Conservation (phyloP, 2,797 vertebrate species). For the Aeoliscus strigatus region DNA sequence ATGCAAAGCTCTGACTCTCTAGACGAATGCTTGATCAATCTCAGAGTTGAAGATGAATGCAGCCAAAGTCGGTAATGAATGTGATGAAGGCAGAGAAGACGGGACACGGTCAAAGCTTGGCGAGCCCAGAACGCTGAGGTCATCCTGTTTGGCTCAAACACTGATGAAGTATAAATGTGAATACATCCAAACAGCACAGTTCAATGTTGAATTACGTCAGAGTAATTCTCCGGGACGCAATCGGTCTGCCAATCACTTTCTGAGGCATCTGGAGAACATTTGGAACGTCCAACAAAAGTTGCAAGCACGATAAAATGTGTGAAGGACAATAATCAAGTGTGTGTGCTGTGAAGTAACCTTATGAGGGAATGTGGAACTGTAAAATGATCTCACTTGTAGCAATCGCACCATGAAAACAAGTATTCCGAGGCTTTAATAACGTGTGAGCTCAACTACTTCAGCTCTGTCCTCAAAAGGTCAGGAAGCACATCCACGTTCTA, state of each 20-base stretch:
- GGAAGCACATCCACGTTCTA: too few species aligned
- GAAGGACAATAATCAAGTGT: conserved; percentile 27
- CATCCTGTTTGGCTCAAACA: conserved; percentile 37
- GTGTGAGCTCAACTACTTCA: too few species aligned
- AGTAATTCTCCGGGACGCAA: conserved; percentile 55
- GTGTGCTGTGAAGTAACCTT: conserved; percentile 30
- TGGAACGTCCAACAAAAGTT: conserved; percentile 26
- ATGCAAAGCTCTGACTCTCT: conserved; percentile 14
- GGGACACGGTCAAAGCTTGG: conserved; percentile 18
- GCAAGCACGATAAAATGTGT: conserved; percentile 18
- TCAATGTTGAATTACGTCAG: too few species aligned
- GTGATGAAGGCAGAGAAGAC: background rate
- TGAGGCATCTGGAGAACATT: conserved; percentile 25
- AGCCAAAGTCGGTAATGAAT: too few species aligned
- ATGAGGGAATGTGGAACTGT: conserved; percentile 33
- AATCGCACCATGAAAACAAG: conserved; percentile 17
- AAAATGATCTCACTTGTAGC: conserved; percentile 24
- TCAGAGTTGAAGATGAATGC: conserved; percentile 1
- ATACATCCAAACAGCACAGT: conserved; percentile 36
- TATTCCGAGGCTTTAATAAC: conserved; percentile 10
- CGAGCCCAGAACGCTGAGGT: conserved; percentile 46
- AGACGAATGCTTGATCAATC: conserved; percentile 9
- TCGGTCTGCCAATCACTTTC: conserved; percentile 37
- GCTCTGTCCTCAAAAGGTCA: too few species aligned
- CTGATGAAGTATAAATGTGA: conserved; percentile 31